A percentile compares a stretch with the other conserved stretches of the same genome.
Conservation (phyloP, 1,140 invertebrate genomes). For the Cheumatopsyche charites region DNA sequence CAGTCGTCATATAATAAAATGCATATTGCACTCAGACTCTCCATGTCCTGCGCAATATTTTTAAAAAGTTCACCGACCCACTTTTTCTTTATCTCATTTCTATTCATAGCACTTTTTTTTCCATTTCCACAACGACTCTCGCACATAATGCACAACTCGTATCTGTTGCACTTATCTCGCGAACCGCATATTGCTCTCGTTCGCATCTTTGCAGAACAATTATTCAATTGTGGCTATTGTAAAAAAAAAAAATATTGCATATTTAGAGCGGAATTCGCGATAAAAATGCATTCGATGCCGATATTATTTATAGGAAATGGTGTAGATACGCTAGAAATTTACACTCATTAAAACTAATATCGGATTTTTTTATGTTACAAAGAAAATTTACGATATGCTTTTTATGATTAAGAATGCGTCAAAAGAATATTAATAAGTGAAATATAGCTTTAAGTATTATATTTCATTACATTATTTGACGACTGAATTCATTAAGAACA, state of each 20-base stretch:
- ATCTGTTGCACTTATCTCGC: conserved; percentile 10
- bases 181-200: neutral
- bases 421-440: too few relatives aligned
- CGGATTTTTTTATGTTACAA: neutral
- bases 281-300: conserved; percentile 1
- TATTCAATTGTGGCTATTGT: neutral
- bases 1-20: too few relatives aligned
- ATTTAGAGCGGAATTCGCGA: neutral
- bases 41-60: conserved; percentile 35
- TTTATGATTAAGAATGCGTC: too few relatives aligned
- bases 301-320: too few relatives aligned
- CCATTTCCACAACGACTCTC: neutral
- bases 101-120: neutral
- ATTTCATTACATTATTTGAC: too few relatives aligned
- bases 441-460: too few relatives aligned
- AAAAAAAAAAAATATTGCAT: conserved; percentile 22
- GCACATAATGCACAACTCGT: conserved; percentile 24
- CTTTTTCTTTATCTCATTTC: conserved; percentile 34
- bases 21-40: neutral
- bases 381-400: neutral
- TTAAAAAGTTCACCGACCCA: conserved; percentile 38
- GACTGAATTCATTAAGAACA: too few relatives aligned
- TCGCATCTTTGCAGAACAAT: neutral
- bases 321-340: too few relatives aligned
- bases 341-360: conserved; percentile 9